Evolutionary conservation across 2,797 vertebrate species (phyloP), one percentile per base, ranked within the genome.

Genomic region (Lophius americanus): DNA sequence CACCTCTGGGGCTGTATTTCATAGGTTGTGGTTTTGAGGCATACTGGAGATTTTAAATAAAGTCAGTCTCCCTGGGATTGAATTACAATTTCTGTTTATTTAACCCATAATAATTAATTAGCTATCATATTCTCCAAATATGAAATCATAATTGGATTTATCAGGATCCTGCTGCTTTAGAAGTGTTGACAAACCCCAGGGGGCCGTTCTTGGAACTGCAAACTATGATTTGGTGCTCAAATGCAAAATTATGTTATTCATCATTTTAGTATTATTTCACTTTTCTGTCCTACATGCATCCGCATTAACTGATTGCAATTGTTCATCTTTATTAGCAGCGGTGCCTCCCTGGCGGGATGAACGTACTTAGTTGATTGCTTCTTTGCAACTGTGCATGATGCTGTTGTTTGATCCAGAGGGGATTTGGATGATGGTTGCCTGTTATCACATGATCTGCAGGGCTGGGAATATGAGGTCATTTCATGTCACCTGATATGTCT

Each of bases 291-390:
- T 48, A 64, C 52, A 42, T 2, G 2, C 55, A 36, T 78, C 73
- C 55, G 64, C 88, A 91, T 91, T 91, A 89, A 89, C 85, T 89
- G 88, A 92, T 91, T 90, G 84, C 70, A 89, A 84, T 70, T 63
- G 84, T 85, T 86, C 61, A 58, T 85, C 74, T 80, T 90, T 87
- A 88, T 90, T 89, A 86, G 85, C 84, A 84, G 85, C 81, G 80
- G 79, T 63, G 60, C 73, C 71, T 43, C 49, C 64, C 73, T 83
- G 68, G 73, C 58, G 73, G 79, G 79, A 85, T 86, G 78, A 85
- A 85, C 76, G 83, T 85, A 88, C 88, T 92, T 86, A 87, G 76
- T 80, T 66, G 86, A 91, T 91, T 91, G 89, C 81, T 89, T 90
- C 77, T 81, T 74, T 76, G 80, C 70, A 62, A 55, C 66, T 72